A percentile compares a stretch with the other conserved stretches of the same genome.
Evolutionary conservation across 2,888 invertebrate species (phyloP).

Genomic region (Drosophila lutescens): DNA sequence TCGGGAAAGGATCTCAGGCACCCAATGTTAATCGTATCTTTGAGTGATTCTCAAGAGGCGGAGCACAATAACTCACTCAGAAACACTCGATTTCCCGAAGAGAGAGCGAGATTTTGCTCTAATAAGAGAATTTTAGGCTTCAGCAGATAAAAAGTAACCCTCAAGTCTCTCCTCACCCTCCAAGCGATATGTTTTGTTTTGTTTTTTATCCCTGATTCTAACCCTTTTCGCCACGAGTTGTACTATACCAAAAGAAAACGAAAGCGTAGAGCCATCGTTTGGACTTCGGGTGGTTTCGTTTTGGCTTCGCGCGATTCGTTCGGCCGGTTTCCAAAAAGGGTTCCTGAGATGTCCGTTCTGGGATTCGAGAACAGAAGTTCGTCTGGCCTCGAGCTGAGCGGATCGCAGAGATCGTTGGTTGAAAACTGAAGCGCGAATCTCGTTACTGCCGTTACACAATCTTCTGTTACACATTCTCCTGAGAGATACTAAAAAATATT

Average conservation of each 20-base stretch:
- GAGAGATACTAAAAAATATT: not conserved
- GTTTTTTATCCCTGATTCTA: constrained; percentile 44
- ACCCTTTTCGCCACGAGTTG: constrained; percentile 55
- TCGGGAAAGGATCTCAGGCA: constrained; percentile 13
- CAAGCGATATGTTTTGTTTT: constrained; percentile 17
- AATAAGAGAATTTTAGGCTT: constrained; percentile 42
- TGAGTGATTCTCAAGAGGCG: constrained; percentile 49
- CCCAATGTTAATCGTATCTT: constrained; percentile 5
- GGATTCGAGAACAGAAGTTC: constrained; percentile 82
- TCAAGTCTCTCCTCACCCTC: constrained; percentile 35
- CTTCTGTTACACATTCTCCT: not conserved
- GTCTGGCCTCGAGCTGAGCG: constrained; percentile 84
- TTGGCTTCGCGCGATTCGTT: constrained; percentile 1
- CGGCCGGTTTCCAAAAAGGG: constrained; percentile 58
- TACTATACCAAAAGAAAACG: constrained; percentile 52
- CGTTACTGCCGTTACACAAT: constrained; percentile 43
- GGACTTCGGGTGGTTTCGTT: constrained; percentile 20
- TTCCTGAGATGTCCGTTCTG: constrained; percentile 70
- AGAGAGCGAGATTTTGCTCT: constrained; percentile 20
- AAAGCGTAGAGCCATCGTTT: constrained; percentile 37
- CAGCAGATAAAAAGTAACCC: constrained; percentile 65
- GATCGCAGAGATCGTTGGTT: constrained; percentile 67
- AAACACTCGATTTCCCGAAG: not conserved
- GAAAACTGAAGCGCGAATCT: constrained; percentile 33
- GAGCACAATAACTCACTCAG: constrained; percentile 58